Conservation (phyloP, 2,888 invertebrate species). For the Calliphora vomitoria region DNA sequence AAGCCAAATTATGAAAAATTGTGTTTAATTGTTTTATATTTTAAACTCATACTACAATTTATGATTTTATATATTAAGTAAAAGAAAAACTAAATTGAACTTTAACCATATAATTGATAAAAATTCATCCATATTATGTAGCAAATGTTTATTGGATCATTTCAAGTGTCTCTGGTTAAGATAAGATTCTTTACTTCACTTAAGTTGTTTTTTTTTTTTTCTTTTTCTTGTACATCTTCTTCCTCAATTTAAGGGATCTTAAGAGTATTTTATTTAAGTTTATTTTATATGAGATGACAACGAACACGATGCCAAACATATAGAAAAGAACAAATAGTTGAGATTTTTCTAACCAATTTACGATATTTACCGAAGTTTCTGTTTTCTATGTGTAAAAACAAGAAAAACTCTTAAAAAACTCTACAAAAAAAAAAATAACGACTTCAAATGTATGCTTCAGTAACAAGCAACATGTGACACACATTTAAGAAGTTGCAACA, state of each 20-base stretch:
- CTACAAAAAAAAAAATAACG: background rate
- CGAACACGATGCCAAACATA: background rate
- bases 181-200: background rate
- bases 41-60: too few relatives aligned
- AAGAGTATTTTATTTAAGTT: conserved; percentile 25
- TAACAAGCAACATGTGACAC: conserved; percentile 51
- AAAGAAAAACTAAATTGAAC: too few relatives aligned
- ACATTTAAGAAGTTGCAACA: conserved; percentile 41
- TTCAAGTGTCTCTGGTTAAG: conserved; percentile 12
- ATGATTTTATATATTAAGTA: too few relatives aligned
- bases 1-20: too few relatives aligned
- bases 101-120: conserved; percentile 2
- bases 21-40: too few relatives aligned
- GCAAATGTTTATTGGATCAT: background rate
- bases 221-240: background rate
- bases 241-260: conserved; percentile 16
- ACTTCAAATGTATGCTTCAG: conserved; percentile 15
- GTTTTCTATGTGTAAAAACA: too few relatives aligned
- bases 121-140: background rate
- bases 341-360: conserved; percentile 34
- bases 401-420: background rate
- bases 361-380: conserved; percentile 23
- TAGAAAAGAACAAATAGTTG: conserved; percentile 6
- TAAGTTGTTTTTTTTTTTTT: too few relatives aligned
- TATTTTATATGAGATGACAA: conserved; percentile 17